Conservation (phyloP, 2,797 vertebrate species). For the Sylvia borin region DNA sequence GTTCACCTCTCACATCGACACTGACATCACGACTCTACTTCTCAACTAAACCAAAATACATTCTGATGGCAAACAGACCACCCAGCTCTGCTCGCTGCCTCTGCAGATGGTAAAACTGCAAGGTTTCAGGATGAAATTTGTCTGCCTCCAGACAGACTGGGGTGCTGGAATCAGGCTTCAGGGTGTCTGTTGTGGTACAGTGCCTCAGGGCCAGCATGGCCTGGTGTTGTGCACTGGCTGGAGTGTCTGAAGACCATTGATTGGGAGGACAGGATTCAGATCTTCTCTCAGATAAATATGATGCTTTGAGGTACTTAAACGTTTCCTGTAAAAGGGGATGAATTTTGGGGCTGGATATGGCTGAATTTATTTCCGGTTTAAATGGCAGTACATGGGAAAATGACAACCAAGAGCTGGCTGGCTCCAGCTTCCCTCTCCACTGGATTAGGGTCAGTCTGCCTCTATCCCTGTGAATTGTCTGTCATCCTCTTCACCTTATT, state of each 20-base stretch:
- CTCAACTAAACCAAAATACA: conserved; percentile 58
- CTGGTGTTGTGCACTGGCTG: background rate
- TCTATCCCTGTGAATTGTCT: conserved; percentile 54
- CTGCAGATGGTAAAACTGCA: conserved; percentile 68
- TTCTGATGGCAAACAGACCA: conserved; percentile 66
- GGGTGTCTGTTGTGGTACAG: conserved; percentile 1
- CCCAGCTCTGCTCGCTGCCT: conserved; percentile 52
- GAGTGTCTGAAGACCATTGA: conserved; percentile 55
- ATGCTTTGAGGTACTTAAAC: conserved; percentile 23
- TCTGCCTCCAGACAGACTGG: conserved; percentile 50
- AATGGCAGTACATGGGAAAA: background rate
- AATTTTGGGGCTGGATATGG: conserved; percentile 30
- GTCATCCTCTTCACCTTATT: conserved; percentile 50
- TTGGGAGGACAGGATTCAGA: conserved; percentile 26
- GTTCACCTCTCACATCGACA: conserved; percentile 63
- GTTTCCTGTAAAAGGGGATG: conserved; percentile 30
- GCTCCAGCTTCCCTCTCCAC: conserved; percentile 27
- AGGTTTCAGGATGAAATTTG: conserved; percentile 60
- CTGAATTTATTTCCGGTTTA: conserved; percentile 27
- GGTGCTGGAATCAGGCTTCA: background rate
- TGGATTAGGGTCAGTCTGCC: conserved; percentile 15
- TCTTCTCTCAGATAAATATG: conserved; percentile 39
- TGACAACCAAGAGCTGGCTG: conserved; percentile 37
- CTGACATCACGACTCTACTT: conserved; percentile 58
- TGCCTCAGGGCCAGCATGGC: background rate